phyloP scores from a whole-genome alignment of 2,113 vertebrate species.

The Takifugu flavidus region DNA sequence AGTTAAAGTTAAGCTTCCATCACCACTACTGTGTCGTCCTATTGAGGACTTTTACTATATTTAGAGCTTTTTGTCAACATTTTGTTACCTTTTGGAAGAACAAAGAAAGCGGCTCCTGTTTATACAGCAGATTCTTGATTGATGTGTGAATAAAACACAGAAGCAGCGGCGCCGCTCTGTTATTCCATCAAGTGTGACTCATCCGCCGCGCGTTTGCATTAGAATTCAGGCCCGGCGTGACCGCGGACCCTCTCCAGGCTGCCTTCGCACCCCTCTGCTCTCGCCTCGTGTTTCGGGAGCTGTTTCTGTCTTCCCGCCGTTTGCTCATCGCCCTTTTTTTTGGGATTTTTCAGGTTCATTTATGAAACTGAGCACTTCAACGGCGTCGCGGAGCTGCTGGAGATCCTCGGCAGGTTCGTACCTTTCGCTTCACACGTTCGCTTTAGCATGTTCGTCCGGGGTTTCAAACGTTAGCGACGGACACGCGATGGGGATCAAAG shows the following conservation, averaged over 20 bases:
- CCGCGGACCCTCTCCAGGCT: no score
- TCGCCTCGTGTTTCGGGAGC: background rate
- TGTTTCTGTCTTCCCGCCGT: background rate
- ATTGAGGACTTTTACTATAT: no score
- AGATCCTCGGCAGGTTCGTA: conserved; percentile 71
- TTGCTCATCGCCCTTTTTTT: background rate
- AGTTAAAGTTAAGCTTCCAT: background rate
- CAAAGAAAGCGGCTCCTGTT: no score
- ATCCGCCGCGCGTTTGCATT: no score
- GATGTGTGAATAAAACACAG: no score
- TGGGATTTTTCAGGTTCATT: conserved; percentile 57
- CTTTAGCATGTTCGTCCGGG: background rate
- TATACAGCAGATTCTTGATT: no score
- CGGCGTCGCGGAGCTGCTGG: conserved; percentile 68
- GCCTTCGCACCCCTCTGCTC: no score
- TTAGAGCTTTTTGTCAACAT: no score
- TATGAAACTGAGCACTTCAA: conserved; percentile 75
- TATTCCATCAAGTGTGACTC: no score
- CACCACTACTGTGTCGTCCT: no score
- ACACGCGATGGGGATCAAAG: background rate
- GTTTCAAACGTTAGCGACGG: background rate
- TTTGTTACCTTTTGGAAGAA: no score
- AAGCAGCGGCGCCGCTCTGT: background rate
- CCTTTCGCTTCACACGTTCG: background rate
- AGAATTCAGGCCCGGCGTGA: no score